phyloP scores from a whole-genome alignment of 2,113 vertebrate species.

The Scophthalmus maximus region DNA sequence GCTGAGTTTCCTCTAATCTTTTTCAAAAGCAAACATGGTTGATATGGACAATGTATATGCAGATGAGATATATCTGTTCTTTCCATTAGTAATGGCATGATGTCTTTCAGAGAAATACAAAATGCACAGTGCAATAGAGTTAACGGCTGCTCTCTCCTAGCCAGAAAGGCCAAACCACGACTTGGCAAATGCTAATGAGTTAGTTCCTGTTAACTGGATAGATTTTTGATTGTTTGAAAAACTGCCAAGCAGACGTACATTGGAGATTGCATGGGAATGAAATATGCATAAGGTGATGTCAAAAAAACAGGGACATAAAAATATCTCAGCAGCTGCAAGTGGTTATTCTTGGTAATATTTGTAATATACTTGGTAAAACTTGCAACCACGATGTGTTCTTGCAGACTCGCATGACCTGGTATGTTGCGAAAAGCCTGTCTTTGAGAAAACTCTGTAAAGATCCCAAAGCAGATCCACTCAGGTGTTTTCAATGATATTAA shows the following conservation, averaged over 20 bases:
- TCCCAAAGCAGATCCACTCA: too few relatives aligned
- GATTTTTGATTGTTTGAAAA: background rate
- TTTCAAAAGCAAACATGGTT: too few relatives aligned
- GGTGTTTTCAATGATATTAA: too few relatives aligned
- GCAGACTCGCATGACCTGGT: too few relatives aligned
- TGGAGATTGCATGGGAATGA: background rate
- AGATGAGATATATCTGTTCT: background rate
- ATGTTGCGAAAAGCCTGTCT: too few relatives aligned
- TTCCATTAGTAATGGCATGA: background rate
- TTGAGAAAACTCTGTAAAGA: too few relatives aligned
- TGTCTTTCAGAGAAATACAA: background rate
- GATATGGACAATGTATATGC: too few relatives aligned
- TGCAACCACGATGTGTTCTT: too few relatives aligned
- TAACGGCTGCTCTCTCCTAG: background rate
- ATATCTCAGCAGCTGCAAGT: background rate
- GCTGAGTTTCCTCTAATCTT: too few relatives aligned
- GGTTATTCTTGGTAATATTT: background rate
- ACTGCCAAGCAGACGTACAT: background rate
- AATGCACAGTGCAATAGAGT: background rate
- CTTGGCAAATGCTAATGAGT: background rate
- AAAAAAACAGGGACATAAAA: background rate
- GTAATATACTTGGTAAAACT: too few relatives aligned
- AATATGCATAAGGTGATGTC: too few relatives aligned
- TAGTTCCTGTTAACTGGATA: background rate
- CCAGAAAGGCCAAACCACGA: background rate